Percentiles rank a stretch among this genome's conserved stretches.
Evolutionary conservation across 2,888 invertebrate genomes (phyloP).

Genomic region (Silvanus unidentatus): DNA sequence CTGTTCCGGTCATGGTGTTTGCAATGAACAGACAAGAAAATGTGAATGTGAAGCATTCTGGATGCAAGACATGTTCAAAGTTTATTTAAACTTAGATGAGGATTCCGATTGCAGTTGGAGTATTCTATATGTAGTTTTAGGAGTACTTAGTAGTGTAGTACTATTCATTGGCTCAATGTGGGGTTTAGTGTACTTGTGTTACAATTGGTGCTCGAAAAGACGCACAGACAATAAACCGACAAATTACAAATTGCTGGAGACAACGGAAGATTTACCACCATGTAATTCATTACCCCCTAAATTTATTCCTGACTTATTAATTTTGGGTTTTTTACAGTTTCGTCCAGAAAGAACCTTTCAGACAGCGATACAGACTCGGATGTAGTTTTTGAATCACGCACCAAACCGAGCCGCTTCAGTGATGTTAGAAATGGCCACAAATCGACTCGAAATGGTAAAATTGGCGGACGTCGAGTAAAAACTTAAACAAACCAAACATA

Average conservation of each 20-base stretch:
- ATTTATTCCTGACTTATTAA: not conserved
- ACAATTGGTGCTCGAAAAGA: slow-evolving; percentile 48
- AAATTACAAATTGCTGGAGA: slow-evolving; percentile 67
- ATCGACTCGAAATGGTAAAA: slow-evolving; percentile 52
- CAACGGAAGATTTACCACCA: slow-evolving; percentile 59
- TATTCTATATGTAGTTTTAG: slow-evolving; percentile 83
- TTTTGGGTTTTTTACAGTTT: slow-evolving; percentile 45
- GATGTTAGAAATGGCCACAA: slow-evolving; percentile 55
- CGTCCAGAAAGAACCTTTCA: slow-evolving; percentile 57
- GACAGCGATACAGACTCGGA: slow-evolving; percentile 83
- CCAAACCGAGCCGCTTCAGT: slow-evolving; percentile 50
- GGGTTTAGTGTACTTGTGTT: slow-evolving; percentile 60
- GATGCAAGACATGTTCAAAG: slow-evolving; percentile 65
- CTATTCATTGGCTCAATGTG: slow-evolving; percentile 55
- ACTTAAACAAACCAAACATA: slow-evolving; percentile 40
- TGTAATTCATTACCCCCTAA: slow-evolving; percentile 46
- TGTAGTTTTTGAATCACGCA: slow-evolving; percentile 72
- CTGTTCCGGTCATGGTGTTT: slow-evolving; percentile 88
- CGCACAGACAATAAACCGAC: slow-evolving; percentile 53
- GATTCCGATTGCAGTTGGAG: slow-evolving; percentile 78
- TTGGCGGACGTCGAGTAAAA: slow-evolving; percentile 50
- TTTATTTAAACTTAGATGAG: slow-evolving; percentile 35
- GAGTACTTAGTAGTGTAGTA: slow-evolving; percentile 55
- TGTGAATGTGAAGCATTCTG: slow-evolving; percentile 94
- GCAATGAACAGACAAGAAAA: slow-evolving; percentile 74